These are phyloP conservation scores for Hydrolagus colliei DNA, from an alignment of 2,797 vertebrate species.

Conservation along the genomic window DNA sequence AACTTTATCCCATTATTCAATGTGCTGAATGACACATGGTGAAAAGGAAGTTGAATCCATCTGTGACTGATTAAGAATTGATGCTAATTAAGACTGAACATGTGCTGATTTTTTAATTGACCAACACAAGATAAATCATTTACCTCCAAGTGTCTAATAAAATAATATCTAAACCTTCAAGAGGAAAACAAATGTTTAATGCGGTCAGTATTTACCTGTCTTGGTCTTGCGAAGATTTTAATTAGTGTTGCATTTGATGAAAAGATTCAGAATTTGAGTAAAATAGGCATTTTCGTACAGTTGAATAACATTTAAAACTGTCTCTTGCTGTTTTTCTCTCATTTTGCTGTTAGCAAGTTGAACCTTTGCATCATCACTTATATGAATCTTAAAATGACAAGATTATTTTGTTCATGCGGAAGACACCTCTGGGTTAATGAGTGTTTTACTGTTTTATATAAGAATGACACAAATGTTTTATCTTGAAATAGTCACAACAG, in stretches of 20 bases:
- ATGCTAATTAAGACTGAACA: conserved; percentile 22
- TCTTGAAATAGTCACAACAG: not conserved
- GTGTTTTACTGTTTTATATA: conserved; percentile 21
- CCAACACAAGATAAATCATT: not conserved
- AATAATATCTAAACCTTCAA: not conserved
- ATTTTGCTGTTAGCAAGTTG: conserved; percentile 52
- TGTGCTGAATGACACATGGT: not conserved
- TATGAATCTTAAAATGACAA: conserved; percentile 59
- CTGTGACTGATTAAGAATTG: conserved; percentile 5
- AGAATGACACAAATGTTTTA: not conserved
- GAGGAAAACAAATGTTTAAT: not conserved
- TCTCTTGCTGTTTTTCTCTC: conserved; percentile 50
- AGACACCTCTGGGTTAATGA: conserved; percentile 41
- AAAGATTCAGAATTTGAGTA: conserved; percentile 30
- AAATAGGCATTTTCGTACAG: conserved; percentile 42
- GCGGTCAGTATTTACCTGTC: not conserved
- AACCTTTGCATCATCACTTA: conserved; percentile 54
- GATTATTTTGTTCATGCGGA: conserved; percentile 40
- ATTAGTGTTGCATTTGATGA: no score
- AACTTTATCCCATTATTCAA: conserved; percentile 15
- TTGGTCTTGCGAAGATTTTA: not conserved
- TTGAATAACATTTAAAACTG: conserved; percentile 54
- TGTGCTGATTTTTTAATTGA: conserved; percentile 2
- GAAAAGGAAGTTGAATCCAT: conserved; percentile 8
- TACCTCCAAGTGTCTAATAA: not conserved